Evolutionary conservation across 2,888 invertebrate species (phyloP).

Genomic region (Doris montereyensis): DNA sequence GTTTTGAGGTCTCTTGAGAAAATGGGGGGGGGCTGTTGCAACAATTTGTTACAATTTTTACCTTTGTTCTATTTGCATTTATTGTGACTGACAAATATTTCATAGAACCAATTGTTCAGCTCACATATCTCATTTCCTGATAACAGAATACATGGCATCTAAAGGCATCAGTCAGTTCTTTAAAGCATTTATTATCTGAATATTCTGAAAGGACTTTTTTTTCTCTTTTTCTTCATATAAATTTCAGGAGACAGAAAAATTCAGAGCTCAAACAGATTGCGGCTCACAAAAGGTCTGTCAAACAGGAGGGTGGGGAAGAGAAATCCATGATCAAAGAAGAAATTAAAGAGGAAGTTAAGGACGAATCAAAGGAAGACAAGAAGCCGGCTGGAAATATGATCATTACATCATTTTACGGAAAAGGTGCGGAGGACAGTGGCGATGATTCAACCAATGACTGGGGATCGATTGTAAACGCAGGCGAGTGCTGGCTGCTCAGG

Average conservation of each 20-base stretch:
- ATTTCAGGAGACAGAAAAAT: constrained; percentile 57
- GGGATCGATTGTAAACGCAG: constrained; percentile 67
- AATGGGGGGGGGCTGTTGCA: too few relatives aligned
- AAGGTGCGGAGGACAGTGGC: constrained; percentile 48
- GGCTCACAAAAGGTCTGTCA: constrained; percentile 53
- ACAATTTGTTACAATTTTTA: too few relatives aligned
- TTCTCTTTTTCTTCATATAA: neutral
- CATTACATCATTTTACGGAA: constrained; percentile 64
- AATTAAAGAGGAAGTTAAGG: constrained; percentile 32
- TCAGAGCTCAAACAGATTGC: constrained; percentile 61
- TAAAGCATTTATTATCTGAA: too few relatives aligned
- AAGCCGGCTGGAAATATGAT: constrained; percentile 45
- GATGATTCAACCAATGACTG: constrained; percentile 56
- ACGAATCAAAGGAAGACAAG: constrained; percentile 37
- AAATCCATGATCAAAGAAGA: constrained; percentile 31
- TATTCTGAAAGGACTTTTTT: too few relatives aligned
- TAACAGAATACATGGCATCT: too few relatives aligned
- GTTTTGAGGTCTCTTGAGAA: too few relatives aligned
- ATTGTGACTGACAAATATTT: too few relatives aligned
- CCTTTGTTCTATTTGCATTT: too few relatives aligned
- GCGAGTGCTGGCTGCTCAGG: constrained; percentile 61
- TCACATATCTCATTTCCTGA: too few relatives aligned
- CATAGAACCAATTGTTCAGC: too few relatives aligned
- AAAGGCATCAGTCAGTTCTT: too few relatives aligned
- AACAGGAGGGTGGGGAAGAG: constrained; percentile 48